Evolutionary conservation across 2,797 vertebrate species (phyloP), one percentile per base, ranked within the genome.

Genomic region (Ptychadena robeensis): DNA sequence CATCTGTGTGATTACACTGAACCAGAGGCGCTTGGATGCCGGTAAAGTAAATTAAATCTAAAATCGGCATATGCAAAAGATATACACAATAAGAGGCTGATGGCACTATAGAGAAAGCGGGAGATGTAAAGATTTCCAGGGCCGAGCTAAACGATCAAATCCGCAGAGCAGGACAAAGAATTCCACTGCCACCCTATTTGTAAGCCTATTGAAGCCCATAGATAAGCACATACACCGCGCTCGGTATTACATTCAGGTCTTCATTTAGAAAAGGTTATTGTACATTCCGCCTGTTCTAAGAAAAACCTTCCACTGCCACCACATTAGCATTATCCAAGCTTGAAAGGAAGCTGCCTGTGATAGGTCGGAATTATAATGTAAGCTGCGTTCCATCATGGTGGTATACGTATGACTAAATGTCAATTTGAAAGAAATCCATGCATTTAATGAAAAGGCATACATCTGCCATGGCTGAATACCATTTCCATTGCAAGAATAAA

Each of bases 31-130:
- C 15, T 61, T 9, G 3, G 22, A 30, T 40, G 59, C 79, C 79
- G 65, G 68, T 31, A 22, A 38, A 63, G 53, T 80, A 80, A 77
- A 70, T 79, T 59, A 79, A 25, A 30, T 32, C 73, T 38, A 34
- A 59, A 25, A 69, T 79, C 76, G 38, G 40, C 76, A 79, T 65
- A 53, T 79, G 76, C 9, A 59, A 38, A n/a, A 77, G 74, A 73
- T 57, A 53, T 44, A 44, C 27, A 44, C 59, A 61, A 61, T 35
- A 74, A 73, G 34, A 22, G 32, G 1, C 10, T 34, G 31, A 73
- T 59, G 35, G 37, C 59, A 53, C 25, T 25, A 27, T 73, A 30
- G 31, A 35, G 28, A 57, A 35, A 73, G 30, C 9, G 15, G n/a
- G 15, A 74, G 14, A 61, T 22, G 18, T 53, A 22, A 66, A 22